These are phyloP conservation scores for Bubo bubo DNA, from an alignment of 2,113 vertebrate genomes.

Conservation along the genomic window DNA sequence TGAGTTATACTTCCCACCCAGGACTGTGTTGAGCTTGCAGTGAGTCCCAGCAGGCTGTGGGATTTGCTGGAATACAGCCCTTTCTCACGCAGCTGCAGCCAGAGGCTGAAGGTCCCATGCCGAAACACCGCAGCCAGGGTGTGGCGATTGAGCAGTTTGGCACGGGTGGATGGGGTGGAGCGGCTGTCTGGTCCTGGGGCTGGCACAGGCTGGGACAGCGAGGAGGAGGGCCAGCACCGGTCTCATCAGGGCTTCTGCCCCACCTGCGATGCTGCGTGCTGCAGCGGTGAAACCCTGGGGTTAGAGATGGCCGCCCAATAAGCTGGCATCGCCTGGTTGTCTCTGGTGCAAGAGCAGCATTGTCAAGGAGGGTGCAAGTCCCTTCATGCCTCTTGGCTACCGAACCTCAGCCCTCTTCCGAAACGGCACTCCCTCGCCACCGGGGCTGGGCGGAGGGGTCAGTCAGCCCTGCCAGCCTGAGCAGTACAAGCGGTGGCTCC, in stretches of 20 bases:
- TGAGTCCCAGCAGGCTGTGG: neutral
- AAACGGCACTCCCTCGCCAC: neutral
- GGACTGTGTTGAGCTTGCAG: neutral
- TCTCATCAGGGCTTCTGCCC: neutral
- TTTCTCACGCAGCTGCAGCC: neutral
- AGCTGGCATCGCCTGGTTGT: neutral
- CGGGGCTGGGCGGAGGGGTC: fast-evolving
- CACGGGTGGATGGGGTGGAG: neutral
- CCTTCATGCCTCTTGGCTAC: neutral
- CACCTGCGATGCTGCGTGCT: fast-evolving
- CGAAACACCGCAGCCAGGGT: neutral
- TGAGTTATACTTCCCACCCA: neutral
- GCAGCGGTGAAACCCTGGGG: fast-evolving
- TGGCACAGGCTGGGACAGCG: neutral
- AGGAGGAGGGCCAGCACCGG: neutral
- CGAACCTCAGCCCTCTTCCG: fast-evolving
- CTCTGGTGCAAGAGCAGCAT: fast-evolving
- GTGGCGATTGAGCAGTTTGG: fast-evolving
- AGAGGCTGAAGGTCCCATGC: fast-evolving
- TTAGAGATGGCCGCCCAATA: neutral
- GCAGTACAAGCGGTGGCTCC: fast-evolving
- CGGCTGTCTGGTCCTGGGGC: neutral
- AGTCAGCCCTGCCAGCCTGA: fast-evolving
- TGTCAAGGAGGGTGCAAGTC: neutral
- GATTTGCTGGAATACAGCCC: neutral